Evolutionary conservation across 2,888 invertebrate species (phyloP), one percentile per base, ranked within the genome.

Genomic region (Eupithecia subfuscata): DNA sequence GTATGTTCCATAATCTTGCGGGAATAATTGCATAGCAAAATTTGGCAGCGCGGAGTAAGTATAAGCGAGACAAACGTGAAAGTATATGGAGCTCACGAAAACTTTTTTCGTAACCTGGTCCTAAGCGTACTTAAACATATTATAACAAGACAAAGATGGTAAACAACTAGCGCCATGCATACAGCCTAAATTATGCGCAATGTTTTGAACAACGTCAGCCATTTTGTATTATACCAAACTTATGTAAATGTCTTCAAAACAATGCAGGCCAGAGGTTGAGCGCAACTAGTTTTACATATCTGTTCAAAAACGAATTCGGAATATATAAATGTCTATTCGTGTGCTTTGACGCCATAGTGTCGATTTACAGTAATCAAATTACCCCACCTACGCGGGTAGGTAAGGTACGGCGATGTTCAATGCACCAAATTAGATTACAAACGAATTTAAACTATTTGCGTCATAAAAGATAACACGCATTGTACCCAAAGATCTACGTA

Each of bases 211-310:
- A n/a, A 22, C 40, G 64, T 71, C 40, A 40, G 68, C 25, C 37
- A 18, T 75, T 48, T 45, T 56, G 22, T 65, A 71, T 67, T 63
- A 68, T 68, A 72, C 83, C 82, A 84, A 84, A 85, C 69, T 83
- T 85, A 85, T 86, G 85, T 84, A 75, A 85, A 88, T 88, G 83
- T 68, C 75, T 70, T 75, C 73, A 81, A 85, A 84, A 92, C 92
- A 92, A 92, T 91, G 82, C 80, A 80, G 88, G 76, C 89, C 89
- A 85, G 84, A 81, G 89, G 84, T 84, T 89, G 75, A 85, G 87
- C 87, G 81, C 88, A 82, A 43, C 71, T 45, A 25, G 65, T 45
- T 70, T 56, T 69, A 68, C 34, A 37, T 70, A 40, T 74, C 64
- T 43, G 70, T 71, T 70, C 18, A 70, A 74, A 74, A 60, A 56